phyloP scores from a whole-genome alignment of 2,113 vertebrate genomes.

The Seriola dumerili region DNA sequence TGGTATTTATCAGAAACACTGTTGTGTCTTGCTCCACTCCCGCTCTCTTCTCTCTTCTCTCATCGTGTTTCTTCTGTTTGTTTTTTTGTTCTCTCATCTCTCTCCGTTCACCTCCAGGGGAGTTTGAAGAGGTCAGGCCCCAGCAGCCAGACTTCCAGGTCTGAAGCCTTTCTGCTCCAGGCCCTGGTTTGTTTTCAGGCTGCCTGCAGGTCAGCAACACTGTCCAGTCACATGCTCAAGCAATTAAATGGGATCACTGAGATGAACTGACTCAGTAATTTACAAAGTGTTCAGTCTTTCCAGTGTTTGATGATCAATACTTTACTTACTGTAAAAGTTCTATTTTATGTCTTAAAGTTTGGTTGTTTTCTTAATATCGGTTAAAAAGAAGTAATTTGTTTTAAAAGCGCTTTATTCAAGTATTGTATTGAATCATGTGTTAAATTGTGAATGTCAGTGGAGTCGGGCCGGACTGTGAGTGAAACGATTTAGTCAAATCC shows the following conservation, averaged over 20 bases:
- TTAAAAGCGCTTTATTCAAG: neutral
- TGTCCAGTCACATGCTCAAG: conserved; percentile 4
- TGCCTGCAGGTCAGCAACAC: conserved; percentile 90
- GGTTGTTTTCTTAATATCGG: neutral
- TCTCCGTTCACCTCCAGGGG: conserved; percentile 40
- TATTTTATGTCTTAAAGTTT: neutral
- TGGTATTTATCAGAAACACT: too few species aligned
- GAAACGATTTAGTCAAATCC: neutral
- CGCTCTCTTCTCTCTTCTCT: neutral
- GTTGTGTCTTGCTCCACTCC: neutral
- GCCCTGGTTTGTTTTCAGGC: conserved; percentile 89
- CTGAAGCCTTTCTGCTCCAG: conserved; percentile 85
- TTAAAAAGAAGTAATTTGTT: neutral
- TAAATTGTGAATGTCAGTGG: neutral
- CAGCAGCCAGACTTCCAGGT: conserved; percentile 63
- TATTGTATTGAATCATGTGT: neutral
- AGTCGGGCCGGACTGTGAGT: neutral
- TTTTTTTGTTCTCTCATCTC: neutral
- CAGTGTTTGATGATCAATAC: neutral
- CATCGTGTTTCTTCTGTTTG: neutral
- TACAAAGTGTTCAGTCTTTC: neutral
- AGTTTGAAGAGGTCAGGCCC: conserved; percentile 50
- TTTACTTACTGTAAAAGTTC: neutral
- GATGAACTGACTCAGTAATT: neutral
- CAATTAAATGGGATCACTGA: conserved; percentile 1